A percentile compares a stretch with the other conserved stretches of the same genome.
Evolutionary conservation across 2,888 invertebrate species (phyloP).

Genomic region (Teleogryllus oceanicus): DNA sequence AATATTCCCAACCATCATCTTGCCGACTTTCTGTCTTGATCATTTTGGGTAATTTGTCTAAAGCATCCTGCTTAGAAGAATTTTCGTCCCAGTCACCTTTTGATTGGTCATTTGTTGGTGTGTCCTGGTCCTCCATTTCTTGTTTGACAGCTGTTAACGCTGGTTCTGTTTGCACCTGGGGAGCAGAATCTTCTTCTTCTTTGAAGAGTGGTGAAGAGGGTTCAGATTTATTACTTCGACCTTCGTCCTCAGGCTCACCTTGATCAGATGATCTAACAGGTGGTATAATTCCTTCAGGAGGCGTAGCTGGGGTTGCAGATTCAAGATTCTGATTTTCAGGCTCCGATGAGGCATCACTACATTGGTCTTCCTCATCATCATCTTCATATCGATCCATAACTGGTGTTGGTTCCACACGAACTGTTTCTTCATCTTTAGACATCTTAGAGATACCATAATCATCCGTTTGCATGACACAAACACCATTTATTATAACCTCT

Average conservation of each 20-base stretch:
- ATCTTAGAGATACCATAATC: conserved; percentile 51
- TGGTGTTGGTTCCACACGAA: conserved; percentile 72
- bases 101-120: conserved; percentile 40
- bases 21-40: conserved; percentile 37
- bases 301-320: background rate
- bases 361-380: conserved; percentile 45
- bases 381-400: conserved; percentile 59
- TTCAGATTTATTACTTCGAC: conserved; percentile 31
- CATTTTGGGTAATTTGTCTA: conserved; percentile 35
- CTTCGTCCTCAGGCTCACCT: conserved; percentile 19
- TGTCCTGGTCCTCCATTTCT: conserved; percentile 39
- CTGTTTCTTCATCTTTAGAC: conserved; percentile 62
- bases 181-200: conserved; percentile 38
- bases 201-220: conserved; percentile 36
- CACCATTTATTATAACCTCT: conserved; percentile 83
- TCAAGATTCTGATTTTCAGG: conserved; percentile 21
- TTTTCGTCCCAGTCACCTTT: conserved; percentile 45
- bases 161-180: background rate
- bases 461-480: conserved; percentile 85
- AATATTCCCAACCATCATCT: conserved; percentile 39
- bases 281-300: background rate
- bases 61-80: conserved; percentile 42
- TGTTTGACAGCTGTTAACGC: conserved; percentile 38
- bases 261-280: background rate
- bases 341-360: conserved; percentile 33